Evolutionary conservation across 1,140 invertebrate genomes (phyloP).

Genomic region (Leptonema lineaticorne): DNA sequence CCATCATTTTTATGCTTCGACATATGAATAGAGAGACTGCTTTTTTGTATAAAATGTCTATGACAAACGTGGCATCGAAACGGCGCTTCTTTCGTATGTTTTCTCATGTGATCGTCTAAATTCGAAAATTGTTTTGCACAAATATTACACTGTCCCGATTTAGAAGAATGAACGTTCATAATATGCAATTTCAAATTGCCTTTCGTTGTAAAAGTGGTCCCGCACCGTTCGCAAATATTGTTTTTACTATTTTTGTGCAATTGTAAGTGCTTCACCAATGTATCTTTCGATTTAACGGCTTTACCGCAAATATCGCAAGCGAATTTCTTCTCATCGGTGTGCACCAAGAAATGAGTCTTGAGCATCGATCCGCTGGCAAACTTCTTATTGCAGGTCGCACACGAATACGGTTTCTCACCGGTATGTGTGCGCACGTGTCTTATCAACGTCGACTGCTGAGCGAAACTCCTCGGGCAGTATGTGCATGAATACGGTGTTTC

Average conservation of each 20-base stretch:
- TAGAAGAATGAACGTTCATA: slow-evolving; percentile 33
- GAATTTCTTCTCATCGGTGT: slow-evolving; percentile 66
- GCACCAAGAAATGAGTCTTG: slow-evolving; percentile 59
- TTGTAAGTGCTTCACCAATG: slow-evolving; percentile 49
- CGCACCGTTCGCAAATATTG: slow-evolving; percentile 64
- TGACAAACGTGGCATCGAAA: slow-evolving; percentile 63
- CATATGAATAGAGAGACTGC: slow-evolving; percentile 55
- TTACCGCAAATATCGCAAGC: slow-evolving; percentile 69
- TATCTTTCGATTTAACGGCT: slow-evolving; percentile 57
- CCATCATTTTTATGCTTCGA: slow-evolving; percentile 52
- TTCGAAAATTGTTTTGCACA: slow-evolving; percentile 61
- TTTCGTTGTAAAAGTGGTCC: slow-evolving; percentile 62
- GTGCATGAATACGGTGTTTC: slow-evolving; percentile 35
- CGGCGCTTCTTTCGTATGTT: slow-evolving; percentile 70
- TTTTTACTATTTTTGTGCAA: slow-evolving; percentile 52
- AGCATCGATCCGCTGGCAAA: slow-evolving; percentile 53
- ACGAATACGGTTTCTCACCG: slow-evolving; percentile 68
- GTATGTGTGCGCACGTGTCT: slow-evolving; percentile 71
- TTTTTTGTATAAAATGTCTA: slow-evolving; percentile 46
- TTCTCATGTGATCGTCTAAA: slow-evolving; percentile 68
- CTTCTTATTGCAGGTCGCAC: slow-evolving; percentile 63
- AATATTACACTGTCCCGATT: slow-evolving; percentile 46
- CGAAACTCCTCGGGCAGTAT: slow-evolving; percentile 24
- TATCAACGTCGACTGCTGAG: slow-evolving; percentile 28
- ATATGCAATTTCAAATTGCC: slow-evolving; percentile 45